Evolutionary conservation across 1,140 invertebrate species (phyloP).

Genomic region (Chironomus tepperi): DNA sequence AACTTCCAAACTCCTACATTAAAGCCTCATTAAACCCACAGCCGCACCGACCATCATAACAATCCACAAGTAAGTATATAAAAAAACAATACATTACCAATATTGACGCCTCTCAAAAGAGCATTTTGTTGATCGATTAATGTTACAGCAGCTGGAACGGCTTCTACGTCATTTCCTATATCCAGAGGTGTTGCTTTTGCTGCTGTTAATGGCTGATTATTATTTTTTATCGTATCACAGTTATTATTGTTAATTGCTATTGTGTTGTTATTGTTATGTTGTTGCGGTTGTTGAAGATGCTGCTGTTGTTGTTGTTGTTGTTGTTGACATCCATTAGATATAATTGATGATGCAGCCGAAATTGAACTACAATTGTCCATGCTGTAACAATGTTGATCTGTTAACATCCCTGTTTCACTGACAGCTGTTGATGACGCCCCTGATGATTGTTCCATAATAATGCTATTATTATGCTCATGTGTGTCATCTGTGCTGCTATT

Average conservation of each 20-base stretch:
- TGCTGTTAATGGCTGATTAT: conserved; percentile 4
- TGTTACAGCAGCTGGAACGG: neutral
- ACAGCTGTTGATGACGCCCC: conserved; percentile 23
- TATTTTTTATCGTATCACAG: conserved; percentile 15
- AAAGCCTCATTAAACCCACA: too few relatives aligned
- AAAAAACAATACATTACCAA: neutral
- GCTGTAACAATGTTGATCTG: neutral
- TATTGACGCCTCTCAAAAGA: neutral
- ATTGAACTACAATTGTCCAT: conserved; percentile 23
- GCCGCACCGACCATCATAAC: too few relatives aligned
- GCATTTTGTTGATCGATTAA: conserved; percentile 21
- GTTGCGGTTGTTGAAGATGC: neutral
- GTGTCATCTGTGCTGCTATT: conserved; percentile 31
- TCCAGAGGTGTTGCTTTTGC: neutral
- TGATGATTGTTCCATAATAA: conserved; percentile 12
- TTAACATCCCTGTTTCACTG: neutral
- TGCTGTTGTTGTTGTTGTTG: neutral
- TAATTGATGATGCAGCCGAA: conserved; percentile 30
- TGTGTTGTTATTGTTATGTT: conserved; percentile 19
- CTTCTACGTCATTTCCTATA: neutral
- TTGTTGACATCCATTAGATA: too few relatives aligned
- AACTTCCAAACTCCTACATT: too few relatives aligned
- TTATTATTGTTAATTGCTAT: conserved; percentile 25
- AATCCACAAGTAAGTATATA: neutral
- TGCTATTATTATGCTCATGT: conserved; percentile 33